A percentile compares a stretch with the other conserved stretches of the same genome.
These are phyloP conservation scores for Planiliza haematocheilus DNA, from an alignment of 2,113 vertebrate species.

Conservation along the genomic window DNA sequence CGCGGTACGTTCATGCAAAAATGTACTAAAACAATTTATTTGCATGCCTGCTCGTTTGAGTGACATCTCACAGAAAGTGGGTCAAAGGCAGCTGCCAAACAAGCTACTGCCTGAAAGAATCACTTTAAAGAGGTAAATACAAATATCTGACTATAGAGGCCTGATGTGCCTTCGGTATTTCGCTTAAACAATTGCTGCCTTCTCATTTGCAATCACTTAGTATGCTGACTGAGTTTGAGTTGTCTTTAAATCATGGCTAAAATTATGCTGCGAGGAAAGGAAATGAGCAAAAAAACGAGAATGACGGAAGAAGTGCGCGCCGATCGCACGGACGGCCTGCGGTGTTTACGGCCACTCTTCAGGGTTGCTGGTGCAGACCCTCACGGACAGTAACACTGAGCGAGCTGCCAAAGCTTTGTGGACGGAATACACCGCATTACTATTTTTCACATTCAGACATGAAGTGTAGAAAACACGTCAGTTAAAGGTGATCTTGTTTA, in stretches of 20 bases:
- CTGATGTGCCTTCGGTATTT: background rate
- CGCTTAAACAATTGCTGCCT: slow-evolving; percentile 3
- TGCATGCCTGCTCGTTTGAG: slow-evolving; percentile 16
- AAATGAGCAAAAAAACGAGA: too few species aligned
- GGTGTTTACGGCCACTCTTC: too few species aligned
- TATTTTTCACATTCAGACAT: background rate
- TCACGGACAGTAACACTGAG: background rate
- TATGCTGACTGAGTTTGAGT: background rate
- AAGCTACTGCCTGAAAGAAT: slow-evolving; percentile 9
- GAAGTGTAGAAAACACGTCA: background rate
- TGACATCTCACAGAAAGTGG: slow-evolving; percentile 10
- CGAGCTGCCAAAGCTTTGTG: slow-evolving; percentile 2
- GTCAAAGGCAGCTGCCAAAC: slow-evolving; percentile 20
- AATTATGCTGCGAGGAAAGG: background rate
- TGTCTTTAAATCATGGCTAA: background rate
- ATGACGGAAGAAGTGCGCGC: too few species aligned
- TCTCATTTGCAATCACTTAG: background rate
- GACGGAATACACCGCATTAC: too few species aligned
- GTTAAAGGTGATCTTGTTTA: background rate
- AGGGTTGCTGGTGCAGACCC: too few species aligned
- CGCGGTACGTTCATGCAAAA: slow-evolving; percentile 12
- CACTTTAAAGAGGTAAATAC: slow-evolving; percentile 16
- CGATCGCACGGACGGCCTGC: too few species aligned
- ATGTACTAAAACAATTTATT: slow-evolving; percentile 23
- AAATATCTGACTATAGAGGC: slow-evolving; percentile 19